A percentile compares a stretch with the other conserved stretches of the same genome.
Conservation (phyloP, 2,113 vertebrate species). For the Lethenteron reissneri region DNA sequence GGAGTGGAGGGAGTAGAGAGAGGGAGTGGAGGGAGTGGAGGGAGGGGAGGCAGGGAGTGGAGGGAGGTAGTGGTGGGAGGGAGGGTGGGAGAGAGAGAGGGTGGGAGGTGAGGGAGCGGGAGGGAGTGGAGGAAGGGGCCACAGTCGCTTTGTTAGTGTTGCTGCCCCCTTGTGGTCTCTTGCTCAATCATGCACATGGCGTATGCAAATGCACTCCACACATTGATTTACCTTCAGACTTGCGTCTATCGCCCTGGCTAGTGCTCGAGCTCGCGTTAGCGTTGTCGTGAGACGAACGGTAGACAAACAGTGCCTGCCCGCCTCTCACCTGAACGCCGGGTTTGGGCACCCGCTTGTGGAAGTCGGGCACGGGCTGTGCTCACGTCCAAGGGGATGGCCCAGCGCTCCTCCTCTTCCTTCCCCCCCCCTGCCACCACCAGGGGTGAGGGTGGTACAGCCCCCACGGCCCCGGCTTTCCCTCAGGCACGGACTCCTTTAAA, state of each 20-base stretch:
- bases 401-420: constrained; percentile 27
- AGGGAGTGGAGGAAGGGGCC: not conserved
- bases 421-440: constrained; percentile 13
- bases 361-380: constrained; percentile 44
- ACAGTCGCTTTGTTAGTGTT: not conserved
- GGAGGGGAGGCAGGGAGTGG: accelerated
- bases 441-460: too few species aligned
- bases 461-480: too few species aligned
- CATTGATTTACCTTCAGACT: not conserved
- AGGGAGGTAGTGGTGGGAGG: too few species aligned
- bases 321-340: constrained; percentile 42
- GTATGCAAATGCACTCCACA: not conserved
- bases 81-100: too few species aligned
- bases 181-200: not conserved
- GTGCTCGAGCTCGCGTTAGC: too few species aligned
- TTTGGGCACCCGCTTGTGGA: constrained; percentile 59
- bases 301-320: not conserved
- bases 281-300: too few species aligned
- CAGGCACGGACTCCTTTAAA: too few species aligned
- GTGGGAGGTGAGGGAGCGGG: too few species aligned
- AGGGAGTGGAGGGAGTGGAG: not conserved
- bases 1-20: too few species aligned
- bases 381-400: constrained; percentile 51
- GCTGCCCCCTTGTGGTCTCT: not conserved
- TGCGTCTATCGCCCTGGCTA: not conserved